Base-by-base conservation (phyloP, 1,140 invertebrate species). In the Tetragnatha versicolor region DNA sequence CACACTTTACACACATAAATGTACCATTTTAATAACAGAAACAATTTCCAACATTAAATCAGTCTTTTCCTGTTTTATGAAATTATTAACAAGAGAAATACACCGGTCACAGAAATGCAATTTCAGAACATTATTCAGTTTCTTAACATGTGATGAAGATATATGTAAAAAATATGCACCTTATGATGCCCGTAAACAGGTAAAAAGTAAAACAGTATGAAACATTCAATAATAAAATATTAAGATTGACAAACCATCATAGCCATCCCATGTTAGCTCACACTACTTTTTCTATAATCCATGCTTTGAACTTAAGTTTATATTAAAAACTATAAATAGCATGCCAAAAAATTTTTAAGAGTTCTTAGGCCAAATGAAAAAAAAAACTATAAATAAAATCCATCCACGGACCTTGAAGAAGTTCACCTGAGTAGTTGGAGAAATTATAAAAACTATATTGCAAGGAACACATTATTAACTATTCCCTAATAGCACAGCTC, bases 151-250 rank as follows among this genome's bases (percentile, higher is more conserved):
- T 33, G n/a, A 27, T 58, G 9, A 58, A 58, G 29, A 58, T 31
- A 65, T 65, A 65, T n/a, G n/a, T 65, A 65, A 65, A 65, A 65
- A 47, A 58, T 14, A 5, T 17, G 37, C 61, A 65, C 42, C 61
- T 6, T 42, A 65, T 65, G 61, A 65, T 65, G 61, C 61, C 29
- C 20, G 27, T 42, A 42, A 27, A 65, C 61, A 65, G n/a, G 61
- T 65, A 65, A 39, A 65, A 65, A 65, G 42, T 42, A 31, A n/a
- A n/a, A n/a, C n/a, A 65, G 61, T 65, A 65, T 65, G 39, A 65
- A 65, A 65, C 61, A 65, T 65, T 65, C 61, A 65, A 33, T 42
- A 65, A 65, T 65, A 45, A n/a, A 65, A 20, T 35, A 65, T 65
- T 65, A 65, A 42, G 35, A 65, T 31, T 42, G 27, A 33, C 45